A percentile compares a stretch with the other conserved stretches of the same genome.
Conservation (phyloP, 2,888 invertebrate species). For the Tinea pellionella region DNA sequence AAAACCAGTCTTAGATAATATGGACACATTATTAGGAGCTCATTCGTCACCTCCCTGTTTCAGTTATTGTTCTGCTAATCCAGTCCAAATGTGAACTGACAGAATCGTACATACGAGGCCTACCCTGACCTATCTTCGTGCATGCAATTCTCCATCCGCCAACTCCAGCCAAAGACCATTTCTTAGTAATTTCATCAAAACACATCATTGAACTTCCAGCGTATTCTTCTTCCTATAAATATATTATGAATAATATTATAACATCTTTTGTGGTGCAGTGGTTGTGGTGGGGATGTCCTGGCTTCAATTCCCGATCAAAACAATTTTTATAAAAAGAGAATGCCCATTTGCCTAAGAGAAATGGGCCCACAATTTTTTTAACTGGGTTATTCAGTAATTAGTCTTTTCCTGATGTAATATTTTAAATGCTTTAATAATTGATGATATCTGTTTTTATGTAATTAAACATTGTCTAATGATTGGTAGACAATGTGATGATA, state of each 20-base stretch:
- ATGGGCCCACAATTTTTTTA: too few relatives aligned
- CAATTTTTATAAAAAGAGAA: too few relatives aligned
- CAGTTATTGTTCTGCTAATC: slow-evolving; percentile 81
- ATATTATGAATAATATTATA: slow-evolving; percentile 13
- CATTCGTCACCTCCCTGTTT: slow-evolving; percentile 51
- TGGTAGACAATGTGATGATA: too few relatives aligned
- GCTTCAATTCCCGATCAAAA: too few relatives aligned
- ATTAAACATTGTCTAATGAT: too few relatives aligned
- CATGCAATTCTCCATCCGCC: slow-evolving; percentile 90
- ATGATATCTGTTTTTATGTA: too few relatives aligned
- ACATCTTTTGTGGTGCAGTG: background rate
- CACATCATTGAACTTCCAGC: slow-evolving; percentile 91
- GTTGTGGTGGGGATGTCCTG: too few relatives aligned
- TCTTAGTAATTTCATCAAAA: slow-evolving; percentile 74
- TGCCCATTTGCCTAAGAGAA: too few relatives aligned
- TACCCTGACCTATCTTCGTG: slow-evolving; percentile 78
- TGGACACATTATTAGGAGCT: background rate
- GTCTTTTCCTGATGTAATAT: too few relatives aligned
- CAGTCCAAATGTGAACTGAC: slow-evolving; percentile 86
- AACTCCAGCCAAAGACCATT: slow-evolving; percentile 84
- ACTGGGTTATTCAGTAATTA: too few relatives aligned
- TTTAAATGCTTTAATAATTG: too few relatives aligned
- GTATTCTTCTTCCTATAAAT: slow-evolving; percentile 83
- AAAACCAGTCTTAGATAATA: slow-evolving; percentile 13
- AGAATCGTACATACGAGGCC: slow-evolving; percentile 86